Base-by-base conservation (phyloP, 2,888 invertebrate species). In the Nematopogon swammerdamellus region DNA sequence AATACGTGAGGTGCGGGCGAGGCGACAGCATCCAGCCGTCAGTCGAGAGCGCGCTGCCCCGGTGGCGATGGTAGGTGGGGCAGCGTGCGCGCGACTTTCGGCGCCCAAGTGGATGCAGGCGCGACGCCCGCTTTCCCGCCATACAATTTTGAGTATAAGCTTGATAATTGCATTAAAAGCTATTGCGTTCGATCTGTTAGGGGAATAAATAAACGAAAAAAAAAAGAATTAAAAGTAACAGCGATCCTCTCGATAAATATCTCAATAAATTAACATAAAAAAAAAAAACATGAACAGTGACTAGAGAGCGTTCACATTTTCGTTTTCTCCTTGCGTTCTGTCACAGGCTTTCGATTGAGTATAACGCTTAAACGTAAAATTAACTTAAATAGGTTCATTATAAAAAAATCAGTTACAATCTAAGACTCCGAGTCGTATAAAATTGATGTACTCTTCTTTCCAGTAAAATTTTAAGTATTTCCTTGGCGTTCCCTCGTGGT, bases 291-390 rank as follows among this genome's bases (percentile, higher is more conserved):
- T 68, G 63, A 72, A 71, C 66, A 67, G 65, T 74, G 77, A 75
- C 77, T 76, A 77, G 77, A 69, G 52, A 60, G 60, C 59, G 61
- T 60, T 60, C 64, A 63, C 67, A 60, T 61, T 65, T 36, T 6
- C 11, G 11, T 36, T 68, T 64, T 72, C 70, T 67, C 72, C 63
- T n/a, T n/a, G n/a, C n/a, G n/a, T n/a, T n/a, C n/a, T n/a, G n/a
- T n/a, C n/a, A n/a, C 64, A 65, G 70, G 72, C 73, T 67, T 73
- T 73, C 71, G 74, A 72, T 62, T 72, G 67, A 71, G 69, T 72
- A 71, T 76, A 77, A 77, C 77, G 75, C 77, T 77, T 77, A 79
- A 68, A 59, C 57, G 62, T 68, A 70, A 70, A 71, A 72, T 70
- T 71, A 70, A 68, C 67, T 63, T 67, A 55, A 63, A 64, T 65